Base-by-base conservation (phyloP, 1,140 invertebrate species). In the Drosophila sucinea region DNA sequence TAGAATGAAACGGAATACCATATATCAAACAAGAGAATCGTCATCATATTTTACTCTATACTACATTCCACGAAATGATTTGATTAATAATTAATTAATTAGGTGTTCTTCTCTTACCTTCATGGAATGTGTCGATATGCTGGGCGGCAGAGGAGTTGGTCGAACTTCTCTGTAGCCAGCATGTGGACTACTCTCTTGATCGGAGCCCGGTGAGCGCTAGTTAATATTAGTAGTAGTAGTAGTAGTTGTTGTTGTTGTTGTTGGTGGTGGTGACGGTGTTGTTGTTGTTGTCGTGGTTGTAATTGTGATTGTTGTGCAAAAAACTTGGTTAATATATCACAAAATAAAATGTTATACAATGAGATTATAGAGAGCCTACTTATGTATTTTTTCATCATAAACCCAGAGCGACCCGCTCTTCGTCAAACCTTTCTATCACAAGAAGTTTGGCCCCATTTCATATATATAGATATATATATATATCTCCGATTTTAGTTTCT, bases 51-150 rank as follows among this genome's bases (percentile, higher is more conserved):
- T 7, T 17, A 23, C 17, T 17, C 17, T 17, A 17, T 17, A 17
- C 17, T 17, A 17, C 17, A 17, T 17, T 17, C 17, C 17, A 17
- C 17, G 17, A 17, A 17, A 17, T 17, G 17, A 17, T 17, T 17
- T 17, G 17, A 17, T 17, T 17, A 17, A 17, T 17, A 17, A 17
- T 38, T 11, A 38, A 3, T 8, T 38, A 17, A 7, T 60, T 58
- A 23, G 7, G 6, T 38, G 32, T 33, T 6, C 7, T 17, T 4
- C 8, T 44, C 63, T 74, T 85, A 92, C 91, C 91, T 92, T 92
- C 91, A 92, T 92, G 54, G 91, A 92, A 68, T 92, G 91, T 32
- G 91, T 77, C 32, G 91, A 92, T 57, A 90, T 90, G 78, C 91
- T 92, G 58, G 91, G 90, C 40, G 90, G 90, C n/a, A 92, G 86